phyloP scores from a whole-genome alignment of 2,888 invertebrate genomes.

The Ditula angustiorana region DNA sequence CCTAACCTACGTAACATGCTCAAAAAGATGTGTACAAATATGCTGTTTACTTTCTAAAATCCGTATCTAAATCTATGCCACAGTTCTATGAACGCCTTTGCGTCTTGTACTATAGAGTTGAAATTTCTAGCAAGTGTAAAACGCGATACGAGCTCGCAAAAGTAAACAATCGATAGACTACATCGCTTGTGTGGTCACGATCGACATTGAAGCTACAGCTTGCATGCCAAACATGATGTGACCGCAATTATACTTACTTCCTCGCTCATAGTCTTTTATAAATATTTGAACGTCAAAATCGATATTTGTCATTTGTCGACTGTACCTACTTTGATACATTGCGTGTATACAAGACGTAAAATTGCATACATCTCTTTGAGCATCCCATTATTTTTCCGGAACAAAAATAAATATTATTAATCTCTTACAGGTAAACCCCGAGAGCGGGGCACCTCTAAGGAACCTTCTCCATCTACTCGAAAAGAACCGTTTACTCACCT shows the following conservation, averaged over 20 bases:
- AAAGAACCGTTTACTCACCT: conserved; percentile 88
- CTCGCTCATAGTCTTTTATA: not conserved
- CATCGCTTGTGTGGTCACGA: not conserved
- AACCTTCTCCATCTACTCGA: conserved; percentile 63
- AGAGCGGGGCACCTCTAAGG: conserved; percentile 70
- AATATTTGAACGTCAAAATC: too few relatives aligned
- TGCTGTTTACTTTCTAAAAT: not conserved
- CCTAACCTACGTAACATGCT: conserved; percentile 1
- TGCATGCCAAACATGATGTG: not conserved
- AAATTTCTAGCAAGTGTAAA: not conserved
- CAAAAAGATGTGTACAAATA: not conserved
- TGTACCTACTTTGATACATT: not conserved
- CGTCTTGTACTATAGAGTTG: not conserved
- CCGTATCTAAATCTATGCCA: not conserved
- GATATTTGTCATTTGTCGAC: too few relatives aligned
- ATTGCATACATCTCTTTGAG: not conserved
- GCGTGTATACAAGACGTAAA: not conserved
- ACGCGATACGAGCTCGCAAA: not conserved
- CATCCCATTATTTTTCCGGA: not conserved
- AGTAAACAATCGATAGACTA: not conserved
- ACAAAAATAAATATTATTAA: not conserved
- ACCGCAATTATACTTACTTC: not conserved
- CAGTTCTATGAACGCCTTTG: not conserved
- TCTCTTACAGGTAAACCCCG: conserved; percentile 79
- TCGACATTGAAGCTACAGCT: not conserved